A percentile compares a stretch with the other conserved stretches of the same genome.
Conservation (phyloP, 2,113 vertebrate species). For the Nansenia antarctica region DNA sequence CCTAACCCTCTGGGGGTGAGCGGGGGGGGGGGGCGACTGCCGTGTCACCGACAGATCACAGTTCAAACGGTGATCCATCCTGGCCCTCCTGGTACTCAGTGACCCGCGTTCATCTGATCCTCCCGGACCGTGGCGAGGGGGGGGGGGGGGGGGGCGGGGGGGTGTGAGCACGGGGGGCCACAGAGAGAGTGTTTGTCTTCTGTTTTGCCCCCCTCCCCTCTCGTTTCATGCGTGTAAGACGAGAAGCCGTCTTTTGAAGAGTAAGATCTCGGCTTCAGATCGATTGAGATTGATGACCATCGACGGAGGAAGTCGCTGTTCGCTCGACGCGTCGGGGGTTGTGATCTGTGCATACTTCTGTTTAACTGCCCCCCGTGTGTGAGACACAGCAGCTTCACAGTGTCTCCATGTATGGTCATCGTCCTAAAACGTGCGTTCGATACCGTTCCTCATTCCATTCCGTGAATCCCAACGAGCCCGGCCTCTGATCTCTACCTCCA, state of each 20-base stretch:
- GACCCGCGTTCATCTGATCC: slow-evolving; percentile 50
- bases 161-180: neutral
- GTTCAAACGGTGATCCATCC: slow-evolving; percentile 40
- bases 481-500: too few relatives aligned
- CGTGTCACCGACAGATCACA: too few relatives aligned
- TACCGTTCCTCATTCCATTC: too few relatives aligned
- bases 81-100: slow-evolving; percentile 21
- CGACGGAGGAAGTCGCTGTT: neutral
- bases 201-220: slow-evolving; percentile 17
- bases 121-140: too few relatives aligned
- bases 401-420: too few relatives aligned
- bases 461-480: too few relatives aligned
- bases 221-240: slow-evolving; percentile 55
- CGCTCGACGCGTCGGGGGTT: neutral
- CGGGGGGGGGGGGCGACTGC: too few relatives aligned
- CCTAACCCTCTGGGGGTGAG: slow-evolving; percentile 38
- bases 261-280: slow-evolving; percentile 12
- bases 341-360: slow-evolving; percentile 5
- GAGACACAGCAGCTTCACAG: too few relatives aligned
- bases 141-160: too few relatives aligned
- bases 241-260: slow-evolving; percentile 41
- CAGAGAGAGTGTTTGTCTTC: slow-evolving; percentile 33
- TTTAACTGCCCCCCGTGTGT: slow-evolving; percentile 13
- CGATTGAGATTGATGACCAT: neutral
- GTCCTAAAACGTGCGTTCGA: too few relatives aligned